A percentile compares a stretch with the other conserved stretches of the same genome.
Conservation (phyloP, 2,113 vertebrate genomes). For the Junco hyemalis region DNA sequence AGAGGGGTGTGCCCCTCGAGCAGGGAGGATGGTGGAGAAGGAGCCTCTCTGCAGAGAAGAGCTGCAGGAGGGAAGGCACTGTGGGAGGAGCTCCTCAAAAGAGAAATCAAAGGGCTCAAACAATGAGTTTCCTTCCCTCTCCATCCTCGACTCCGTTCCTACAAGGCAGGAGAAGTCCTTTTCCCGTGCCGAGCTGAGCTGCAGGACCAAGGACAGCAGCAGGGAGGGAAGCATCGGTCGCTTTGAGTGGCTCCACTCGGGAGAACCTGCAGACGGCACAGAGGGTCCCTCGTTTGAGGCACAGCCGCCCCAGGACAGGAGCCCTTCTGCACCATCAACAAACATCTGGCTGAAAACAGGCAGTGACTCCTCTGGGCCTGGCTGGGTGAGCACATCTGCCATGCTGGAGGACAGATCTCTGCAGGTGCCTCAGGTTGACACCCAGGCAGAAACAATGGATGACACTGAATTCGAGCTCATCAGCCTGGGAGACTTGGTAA, state of each 20-base stretch:
- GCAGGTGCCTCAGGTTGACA: neutral
- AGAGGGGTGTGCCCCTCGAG: neutral
- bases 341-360: accelerated
- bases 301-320: accelerated
- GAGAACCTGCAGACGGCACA: neutral
- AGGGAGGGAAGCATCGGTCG: accelerated
- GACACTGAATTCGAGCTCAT: neutral
- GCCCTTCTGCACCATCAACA: neutral
- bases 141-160: neutral
- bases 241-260: neutral
- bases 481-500: neutral
- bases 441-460: slow-evolving; percentile 42
- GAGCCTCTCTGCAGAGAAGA: neutral
- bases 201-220: neutral
- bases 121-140: neutral
- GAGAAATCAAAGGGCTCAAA: neutral
- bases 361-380: neutral
- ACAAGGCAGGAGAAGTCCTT: neutral
- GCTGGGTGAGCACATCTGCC: neutral
- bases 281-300: neutral
- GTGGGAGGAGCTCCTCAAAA: neutral
- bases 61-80: accelerated
- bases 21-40: neutral
- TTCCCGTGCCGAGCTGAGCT: neutral
- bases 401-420: neutral